Conservation (phyloP, 2,888 invertebrate species). For the Drosophila phalerata region DNA sequence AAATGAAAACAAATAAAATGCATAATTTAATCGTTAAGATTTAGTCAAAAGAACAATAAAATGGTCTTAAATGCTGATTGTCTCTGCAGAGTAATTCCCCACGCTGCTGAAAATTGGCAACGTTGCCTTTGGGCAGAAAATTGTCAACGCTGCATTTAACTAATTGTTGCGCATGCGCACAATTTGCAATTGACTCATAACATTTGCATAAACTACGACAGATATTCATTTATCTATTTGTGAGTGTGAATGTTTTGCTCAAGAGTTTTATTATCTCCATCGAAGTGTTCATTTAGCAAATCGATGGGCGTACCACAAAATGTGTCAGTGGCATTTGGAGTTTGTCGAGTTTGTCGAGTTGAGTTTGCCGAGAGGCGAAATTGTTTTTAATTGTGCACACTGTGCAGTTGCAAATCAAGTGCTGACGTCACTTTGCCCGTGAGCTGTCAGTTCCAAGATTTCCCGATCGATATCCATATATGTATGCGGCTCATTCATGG, state of each 20-base stretch:
- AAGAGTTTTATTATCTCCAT: conserved; percentile 34
- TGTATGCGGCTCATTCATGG: conserved; percentile 39
- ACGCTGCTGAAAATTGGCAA: conserved; percentile 20
- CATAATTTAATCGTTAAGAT: conserved; percentile 13
- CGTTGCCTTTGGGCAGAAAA: conserved; percentile 21
- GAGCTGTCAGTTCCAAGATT: conserved; percentile 27
- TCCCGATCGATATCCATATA: conserved; percentile 13
- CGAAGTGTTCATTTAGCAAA: conserved; percentile 51
- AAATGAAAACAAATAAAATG: conserved; percentile 14
- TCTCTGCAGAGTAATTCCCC: neutral
- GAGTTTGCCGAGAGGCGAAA: conserved; percentile 46
- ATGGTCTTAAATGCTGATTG: conserved; percentile 1
- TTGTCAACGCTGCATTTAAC: conserved; percentile 23
- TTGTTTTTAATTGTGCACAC: conserved; percentile 72
- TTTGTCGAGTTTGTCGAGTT: conserved; percentile 12
- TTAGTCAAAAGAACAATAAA: conserved; percentile 1
- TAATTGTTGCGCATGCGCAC: conserved; percentile 48
- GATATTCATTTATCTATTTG: conserved; percentile 12
- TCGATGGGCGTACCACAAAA: conserved; percentile 65
- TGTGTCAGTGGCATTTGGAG: conserved; percentile 73
- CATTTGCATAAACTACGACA: conserved; percentile 48
- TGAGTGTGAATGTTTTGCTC: conserved; percentile 3
- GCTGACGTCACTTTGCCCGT: conserved; percentile 61
- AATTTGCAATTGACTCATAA: conserved; percentile 26
- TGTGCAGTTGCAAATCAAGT: conserved; percentile 42